Evolutionary conservation across 2,888 invertebrate species (phyloP), one percentile per base, ranked within the genome.

Genomic region (Resseliella maxima): DNA sequence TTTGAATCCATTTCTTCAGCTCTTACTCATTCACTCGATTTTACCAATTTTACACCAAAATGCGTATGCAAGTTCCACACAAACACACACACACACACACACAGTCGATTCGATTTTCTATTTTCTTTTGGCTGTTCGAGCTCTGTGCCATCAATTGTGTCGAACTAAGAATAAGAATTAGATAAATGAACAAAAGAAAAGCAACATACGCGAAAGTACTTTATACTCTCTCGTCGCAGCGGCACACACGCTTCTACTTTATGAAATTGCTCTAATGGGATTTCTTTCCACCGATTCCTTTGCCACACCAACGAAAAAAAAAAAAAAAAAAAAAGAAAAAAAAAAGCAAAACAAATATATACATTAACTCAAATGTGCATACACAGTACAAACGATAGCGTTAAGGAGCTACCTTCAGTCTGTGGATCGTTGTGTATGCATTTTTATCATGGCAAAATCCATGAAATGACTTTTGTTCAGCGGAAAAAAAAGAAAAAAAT

Each of bases 211-310:
- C 31, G 31, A 72, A 50, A 72, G 24, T 24, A 59, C 24, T 59
- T 59, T 59, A 59, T 59, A 59, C 59, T n/a, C 59, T 59, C 72
- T 72, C 72, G 31, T 72, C 72, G n/a, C 72, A 35, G 72, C 72
- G 21, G 31, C 86, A 85, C 87, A 85, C 87, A 87, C 87, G 87
- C 87, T 85, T 87, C 85, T 72, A 86, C n/a, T 87, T 86, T 87
- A 87, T 87, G 87, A 87, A 88, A 88, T 87, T 87, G 87, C 87
- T 86, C 87, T 87, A 87, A 87, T 88, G 87, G 88, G 88, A 88
- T 88, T 87, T 88, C 87, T 86, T 87, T 87, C 87, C 86, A 87
- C 87, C 87, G 87, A 87, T 87, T 86, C 59, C 41, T 72, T 72
- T 72, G 72, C 72, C 5, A 72, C 31, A 5, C 5, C 59, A 59